Percentiles rank a stretch among this genome's conserved stretches.
Conservation (phyloP, 2,113 vertebrate genomes). For the Struthio camelus region DNA sequence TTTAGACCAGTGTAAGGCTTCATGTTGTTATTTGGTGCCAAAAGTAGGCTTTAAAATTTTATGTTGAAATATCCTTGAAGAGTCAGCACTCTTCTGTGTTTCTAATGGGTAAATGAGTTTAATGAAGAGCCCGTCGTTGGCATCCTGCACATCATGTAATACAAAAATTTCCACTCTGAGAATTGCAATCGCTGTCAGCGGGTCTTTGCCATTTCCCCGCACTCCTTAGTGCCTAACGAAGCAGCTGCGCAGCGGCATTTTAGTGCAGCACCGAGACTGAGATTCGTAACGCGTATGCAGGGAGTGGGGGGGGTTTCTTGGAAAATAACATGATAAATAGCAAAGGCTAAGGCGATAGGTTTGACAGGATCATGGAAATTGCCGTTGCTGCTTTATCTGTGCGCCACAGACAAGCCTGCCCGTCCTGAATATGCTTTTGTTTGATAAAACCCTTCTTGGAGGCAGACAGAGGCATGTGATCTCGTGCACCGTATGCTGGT, state of each 20-base stretch:
- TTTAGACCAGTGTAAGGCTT: not conserved
- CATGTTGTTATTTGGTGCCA: no score
- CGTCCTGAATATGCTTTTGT: not conserved
- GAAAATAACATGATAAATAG: not conserved
- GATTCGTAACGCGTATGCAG: not conserved
- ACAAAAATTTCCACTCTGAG: not conserved
- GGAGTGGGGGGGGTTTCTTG: not conserved
- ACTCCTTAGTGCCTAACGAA: not conserved
- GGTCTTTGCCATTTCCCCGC: rapidly evolving
- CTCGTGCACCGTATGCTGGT: rapidly evolving
- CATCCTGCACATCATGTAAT: rapidly evolving
- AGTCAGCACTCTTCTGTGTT: no score
- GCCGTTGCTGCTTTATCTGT: not conserved
- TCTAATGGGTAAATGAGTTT: no score
- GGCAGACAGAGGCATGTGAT: not conserved
- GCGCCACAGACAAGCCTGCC: not conserved
- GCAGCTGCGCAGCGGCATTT: not conserved
- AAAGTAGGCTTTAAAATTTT: not conserved
- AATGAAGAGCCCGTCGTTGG: not conserved
- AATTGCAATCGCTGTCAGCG: not conserved
- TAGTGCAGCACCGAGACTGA: not conserved
- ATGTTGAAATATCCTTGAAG: not conserved
- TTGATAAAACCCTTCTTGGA: not conserved
- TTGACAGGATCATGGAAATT: no score
- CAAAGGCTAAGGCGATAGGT: not conserved